phyloP scores from a whole-genome alignment of 1,140 invertebrate species.

The Gryllus bimaculatus region DNA sequence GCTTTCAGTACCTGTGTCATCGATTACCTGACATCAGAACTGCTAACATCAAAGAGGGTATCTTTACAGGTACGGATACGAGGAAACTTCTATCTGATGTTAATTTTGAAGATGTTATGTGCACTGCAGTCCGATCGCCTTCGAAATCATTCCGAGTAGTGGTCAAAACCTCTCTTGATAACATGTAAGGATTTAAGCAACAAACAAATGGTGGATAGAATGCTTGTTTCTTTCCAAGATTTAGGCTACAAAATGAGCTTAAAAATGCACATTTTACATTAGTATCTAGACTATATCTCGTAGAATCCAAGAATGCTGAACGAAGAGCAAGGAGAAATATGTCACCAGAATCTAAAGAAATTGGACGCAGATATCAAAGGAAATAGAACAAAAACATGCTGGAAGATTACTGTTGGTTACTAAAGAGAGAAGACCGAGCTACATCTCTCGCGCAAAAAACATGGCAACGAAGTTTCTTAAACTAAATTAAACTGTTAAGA shows the following conservation, averaged over 20 bases:
- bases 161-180: not conserved
- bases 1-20: slow-evolving; percentile 28
- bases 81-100: slow-evolving; percentile 26
- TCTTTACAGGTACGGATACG: slow-evolving; percentile 30
- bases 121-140: slow-evolving; percentile 18
- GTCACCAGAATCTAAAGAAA: not conserved
- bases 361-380: not conserved
- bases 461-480: too few relatives aligned
- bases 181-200: not conserved
- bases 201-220: not conserved
- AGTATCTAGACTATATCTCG: not conserved
- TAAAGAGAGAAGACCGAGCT: not conserved
- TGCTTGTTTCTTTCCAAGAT: not conserved
- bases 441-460: not conserved
- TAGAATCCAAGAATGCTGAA: not conserved
- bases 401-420: not conserved
- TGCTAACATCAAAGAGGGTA: slow-evolving; percentile 30
- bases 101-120: slow-evolving; percentile 23
- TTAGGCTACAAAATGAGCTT: not conserved
- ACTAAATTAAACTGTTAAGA: too few relatives aligned
- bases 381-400: not conserved
- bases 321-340: not conserved
- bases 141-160: slow-evolving; percentile 23
- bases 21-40: slow-evolving; percentile 29
- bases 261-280: not conserved